Percentiles rank a stretch among this genome's conserved stretches.
Evolutionary conservation across 2,113 vertebrate genomes (phyloP).

Genomic region (Heterochromis multidens): DNA sequence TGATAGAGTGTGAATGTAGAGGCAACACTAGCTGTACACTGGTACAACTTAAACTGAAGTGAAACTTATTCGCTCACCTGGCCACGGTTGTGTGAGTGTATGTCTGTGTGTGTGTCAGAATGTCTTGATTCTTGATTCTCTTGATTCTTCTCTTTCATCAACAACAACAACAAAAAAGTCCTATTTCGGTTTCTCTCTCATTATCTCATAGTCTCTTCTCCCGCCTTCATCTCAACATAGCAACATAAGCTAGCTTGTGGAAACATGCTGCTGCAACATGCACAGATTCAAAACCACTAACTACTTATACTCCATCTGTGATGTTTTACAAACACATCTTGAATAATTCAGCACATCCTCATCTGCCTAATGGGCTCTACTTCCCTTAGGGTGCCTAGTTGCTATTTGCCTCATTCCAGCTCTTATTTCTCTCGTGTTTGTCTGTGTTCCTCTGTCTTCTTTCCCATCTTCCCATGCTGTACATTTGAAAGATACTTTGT

Average conservation of each 20-base stretch:
- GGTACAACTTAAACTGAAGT: not conserved
- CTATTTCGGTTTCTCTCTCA: not conserved
- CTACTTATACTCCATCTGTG: slow-evolving; percentile 53
- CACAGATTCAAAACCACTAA: slow-evolving; percentile 22
- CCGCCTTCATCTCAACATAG: not conserved
- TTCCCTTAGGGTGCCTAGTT: slow-evolving; percentile 30
- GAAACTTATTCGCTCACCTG: not conserved
- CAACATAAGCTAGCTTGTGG: not conserved
- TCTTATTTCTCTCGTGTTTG: slow-evolving; percentile 1
- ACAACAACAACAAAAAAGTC: not conserved
- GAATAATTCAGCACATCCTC: slow-evolving; percentile 61
- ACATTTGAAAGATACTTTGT: not conserved
- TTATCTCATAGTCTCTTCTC: not conserved
- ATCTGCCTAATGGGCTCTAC: slow-evolving; percentile 53
- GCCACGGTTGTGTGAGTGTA: not conserved
- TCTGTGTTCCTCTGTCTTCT: not conserved
- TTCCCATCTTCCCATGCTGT: not conserved
- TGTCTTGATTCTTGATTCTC: not conserved
- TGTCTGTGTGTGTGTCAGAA: not conserved
- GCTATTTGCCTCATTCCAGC: slow-evolving; percentile 25
- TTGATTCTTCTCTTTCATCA: not conserved
- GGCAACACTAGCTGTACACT: not conserved
- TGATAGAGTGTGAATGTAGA: slow-evolving; percentile 22
- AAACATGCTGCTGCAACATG: slow-evolving; percentile 23
- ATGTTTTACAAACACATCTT: slow-evolving; percentile 63